A percentile compares a stretch with the other conserved stretches of the same genome.
phyloP scores from a whole-genome alignment of 2,797 vertebrate genomes.

The Pygocentrus nattereri region DNA sequence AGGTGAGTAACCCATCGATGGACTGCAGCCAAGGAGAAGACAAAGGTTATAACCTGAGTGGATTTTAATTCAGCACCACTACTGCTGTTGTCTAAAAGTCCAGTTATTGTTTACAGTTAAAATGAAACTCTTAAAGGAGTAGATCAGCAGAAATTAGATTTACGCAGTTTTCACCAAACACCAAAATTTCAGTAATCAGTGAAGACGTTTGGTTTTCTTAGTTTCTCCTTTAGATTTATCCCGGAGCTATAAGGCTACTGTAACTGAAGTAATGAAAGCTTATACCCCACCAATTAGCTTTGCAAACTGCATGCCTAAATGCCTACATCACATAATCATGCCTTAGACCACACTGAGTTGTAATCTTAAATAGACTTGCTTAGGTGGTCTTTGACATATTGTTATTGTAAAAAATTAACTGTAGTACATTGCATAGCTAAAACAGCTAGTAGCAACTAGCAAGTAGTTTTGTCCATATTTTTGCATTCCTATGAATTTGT shows the following conservation, averaged over 20 bases:
- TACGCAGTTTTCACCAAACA: not conserved
- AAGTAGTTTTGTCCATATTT: no score
- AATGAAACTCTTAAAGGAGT: not conserved
- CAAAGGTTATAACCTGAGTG: not conserved
- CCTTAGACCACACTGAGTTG: not conserved
- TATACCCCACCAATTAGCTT: not conserved
- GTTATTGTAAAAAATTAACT: no score
- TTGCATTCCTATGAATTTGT: no score
- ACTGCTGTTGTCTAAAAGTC: not conserved
- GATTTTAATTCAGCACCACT: not conserved
- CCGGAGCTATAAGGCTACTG: not conserved
- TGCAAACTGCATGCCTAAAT: not conserved
- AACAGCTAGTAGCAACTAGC: no score
- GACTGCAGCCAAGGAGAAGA: constrained; percentile 67
- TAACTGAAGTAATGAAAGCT: not conserved
- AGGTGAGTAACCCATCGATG: constrained; percentile 87
- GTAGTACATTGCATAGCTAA: no score
- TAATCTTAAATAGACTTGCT: not conserved
- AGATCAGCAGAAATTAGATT: not conserved
- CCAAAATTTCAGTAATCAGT: not conserved
- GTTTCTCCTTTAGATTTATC: not conserved
- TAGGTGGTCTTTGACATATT: no score
- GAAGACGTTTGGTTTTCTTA: no score
- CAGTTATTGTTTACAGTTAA: not conserved
- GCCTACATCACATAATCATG: not conserved